A percentile compares a stretch with the other conserved stretches of the same genome.
Conservation (phyloP, 2,888 invertebrate species). For the Athetis lepigone region DNA sequence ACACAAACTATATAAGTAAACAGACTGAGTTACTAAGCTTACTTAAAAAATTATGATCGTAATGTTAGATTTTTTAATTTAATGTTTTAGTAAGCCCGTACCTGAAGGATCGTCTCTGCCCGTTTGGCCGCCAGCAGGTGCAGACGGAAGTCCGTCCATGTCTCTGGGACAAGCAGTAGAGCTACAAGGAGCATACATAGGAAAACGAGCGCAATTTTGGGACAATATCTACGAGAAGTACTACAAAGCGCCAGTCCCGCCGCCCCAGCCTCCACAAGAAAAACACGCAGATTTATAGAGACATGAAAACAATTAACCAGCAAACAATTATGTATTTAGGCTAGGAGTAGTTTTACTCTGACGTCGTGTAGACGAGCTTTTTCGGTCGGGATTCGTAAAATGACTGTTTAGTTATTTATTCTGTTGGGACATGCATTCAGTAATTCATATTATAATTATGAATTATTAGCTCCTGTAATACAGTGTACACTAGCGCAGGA, state of each 20-base stretch:
- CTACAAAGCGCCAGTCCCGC: constrained; percentile 68
- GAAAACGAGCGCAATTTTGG: constrained; percentile 69
- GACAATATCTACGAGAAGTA: constrained; percentile 70
- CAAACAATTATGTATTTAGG: neutral
- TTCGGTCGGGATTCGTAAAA: too few species aligned
- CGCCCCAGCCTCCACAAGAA: constrained; percentile 45
- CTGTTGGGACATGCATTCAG: too few species aligned
- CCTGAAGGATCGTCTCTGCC: constrained; percentile 62
- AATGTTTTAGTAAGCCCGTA: constrained; percentile 68
- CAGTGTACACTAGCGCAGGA: too few species aligned
- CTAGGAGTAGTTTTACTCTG: neutral
- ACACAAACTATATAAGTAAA: neutral
- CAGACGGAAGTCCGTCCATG: constrained; percentile 67
- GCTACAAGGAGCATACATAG: constrained; percentile 60
- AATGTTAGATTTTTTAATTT: neutral
- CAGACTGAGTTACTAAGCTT: neutral
- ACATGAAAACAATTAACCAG: neutral
- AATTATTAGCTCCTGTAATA: too few species aligned
- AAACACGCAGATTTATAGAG: constrained; percentile 30
- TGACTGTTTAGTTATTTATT: too few species aligned
- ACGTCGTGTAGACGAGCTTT: too few species aligned
- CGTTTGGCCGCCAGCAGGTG: constrained; percentile 67
- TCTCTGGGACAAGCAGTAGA: constrained; percentile 63
- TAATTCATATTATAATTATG: too few species aligned
- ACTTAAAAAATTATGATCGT: neutral